Conservation (phyloP, 2,113 vertebrate species). For the Butorides virescens region DNA sequence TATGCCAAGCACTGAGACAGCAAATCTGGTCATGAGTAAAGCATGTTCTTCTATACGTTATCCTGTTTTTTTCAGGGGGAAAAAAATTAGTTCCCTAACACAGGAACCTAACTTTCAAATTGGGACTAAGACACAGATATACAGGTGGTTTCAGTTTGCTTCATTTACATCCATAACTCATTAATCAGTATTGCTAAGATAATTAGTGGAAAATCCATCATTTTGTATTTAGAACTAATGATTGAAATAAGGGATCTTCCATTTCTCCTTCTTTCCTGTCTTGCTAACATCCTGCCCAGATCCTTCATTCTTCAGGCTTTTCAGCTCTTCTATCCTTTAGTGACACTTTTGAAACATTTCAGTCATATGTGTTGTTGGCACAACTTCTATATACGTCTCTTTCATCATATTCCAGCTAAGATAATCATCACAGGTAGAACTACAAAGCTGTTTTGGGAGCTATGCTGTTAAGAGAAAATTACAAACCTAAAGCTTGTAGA, state of each 20-base stretch:
- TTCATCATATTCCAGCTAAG: background rate
- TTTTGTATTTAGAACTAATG: background rate
- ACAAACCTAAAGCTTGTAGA: background rate
- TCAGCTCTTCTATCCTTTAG: background rate
- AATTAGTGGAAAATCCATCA: background rate
- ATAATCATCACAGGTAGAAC: background rate
- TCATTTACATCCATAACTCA: background rate
- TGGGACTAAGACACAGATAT: background rate
- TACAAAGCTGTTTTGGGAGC: rapidly evolving
- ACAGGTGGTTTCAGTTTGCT: background rate
- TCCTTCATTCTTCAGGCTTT: background rate
- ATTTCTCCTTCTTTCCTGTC: background rate
- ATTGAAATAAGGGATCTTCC: background rate
- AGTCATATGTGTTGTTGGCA: background rate
- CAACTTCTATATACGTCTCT: background rate
- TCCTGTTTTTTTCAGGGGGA: rapidly evolving
- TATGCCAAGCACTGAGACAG: background rate
- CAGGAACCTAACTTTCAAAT: background rate
- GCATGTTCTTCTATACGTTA: background rate
- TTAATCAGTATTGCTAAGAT: background rate
- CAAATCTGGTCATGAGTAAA: background rate
- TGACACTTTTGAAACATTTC: background rate
- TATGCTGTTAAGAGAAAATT: background rate
- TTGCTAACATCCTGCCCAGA: background rate
- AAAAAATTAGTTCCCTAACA: background rate